Conservation (phyloP, 1,140 invertebrate species). For the Odontomachus brunneus region DNA sequence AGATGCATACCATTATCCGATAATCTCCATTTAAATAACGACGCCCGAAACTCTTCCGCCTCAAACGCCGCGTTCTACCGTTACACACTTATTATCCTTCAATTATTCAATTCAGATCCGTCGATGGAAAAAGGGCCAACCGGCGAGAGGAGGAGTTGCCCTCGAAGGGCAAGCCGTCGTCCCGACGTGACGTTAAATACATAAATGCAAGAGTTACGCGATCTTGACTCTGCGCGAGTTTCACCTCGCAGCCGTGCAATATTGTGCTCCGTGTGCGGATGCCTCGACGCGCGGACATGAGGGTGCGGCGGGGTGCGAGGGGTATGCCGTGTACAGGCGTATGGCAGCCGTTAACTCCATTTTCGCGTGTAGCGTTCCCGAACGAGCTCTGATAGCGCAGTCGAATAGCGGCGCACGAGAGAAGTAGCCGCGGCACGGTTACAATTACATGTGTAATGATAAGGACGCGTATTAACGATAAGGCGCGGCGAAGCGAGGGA, state of each 20-base stretch:
- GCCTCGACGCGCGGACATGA: not conserved
- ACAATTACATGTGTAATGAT: slow-evolving; percentile 58
- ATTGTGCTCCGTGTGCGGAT: not conserved
- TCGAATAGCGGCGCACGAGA: slow-evolving; percentile 45
- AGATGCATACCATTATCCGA: slow-evolving; percentile 56
- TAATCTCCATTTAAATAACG: slow-evolving; percentile 59
- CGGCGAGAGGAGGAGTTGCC: too few relatives aligned
- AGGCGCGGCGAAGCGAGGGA: not conserved
- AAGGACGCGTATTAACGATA: slow-evolving; percentile 38
- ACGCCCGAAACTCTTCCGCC: slow-evolving; percentile 20
- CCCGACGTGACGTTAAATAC: slow-evolving; percentile 41
- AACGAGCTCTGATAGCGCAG: slow-evolving; percentile 51
- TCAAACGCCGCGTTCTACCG: slow-evolving; percentile 20
- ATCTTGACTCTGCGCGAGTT: slow-evolving; percentile 38
- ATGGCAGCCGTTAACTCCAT: slow-evolving; percentile 53
- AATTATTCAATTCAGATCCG: slow-evolving; percentile 45
- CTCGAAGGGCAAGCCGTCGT: too few relatives aligned
- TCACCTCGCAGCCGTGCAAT: slow-evolving; percentile 23
- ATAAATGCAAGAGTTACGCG: slow-evolving; percentile 40
- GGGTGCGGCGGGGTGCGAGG: too few relatives aligned
- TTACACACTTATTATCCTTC: slow-evolving; percentile 50
- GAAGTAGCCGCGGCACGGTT: slow-evolving; percentile 36
- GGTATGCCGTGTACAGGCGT: too few relatives aligned
- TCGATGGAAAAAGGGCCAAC: not conserved
- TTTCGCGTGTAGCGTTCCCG: slow-evolving; percentile 42